Base-by-base conservation (phyloP, 2,113 vertebrate species). In the Vidua macroura region DNA sequence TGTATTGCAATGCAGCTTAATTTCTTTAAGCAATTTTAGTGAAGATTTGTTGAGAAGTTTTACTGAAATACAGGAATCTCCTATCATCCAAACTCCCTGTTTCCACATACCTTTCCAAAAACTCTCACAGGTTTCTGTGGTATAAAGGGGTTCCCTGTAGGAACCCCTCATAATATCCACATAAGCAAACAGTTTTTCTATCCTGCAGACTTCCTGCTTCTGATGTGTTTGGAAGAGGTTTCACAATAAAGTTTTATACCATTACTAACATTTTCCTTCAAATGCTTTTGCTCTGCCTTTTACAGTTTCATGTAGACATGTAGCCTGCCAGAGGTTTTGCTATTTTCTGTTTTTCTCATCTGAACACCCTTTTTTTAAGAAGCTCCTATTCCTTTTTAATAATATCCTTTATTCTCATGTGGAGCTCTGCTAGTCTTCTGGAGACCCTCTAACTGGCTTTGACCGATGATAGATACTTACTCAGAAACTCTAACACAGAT, bases 311-410 rank as follows among this genome's bases (percentile, higher is more conserved):
- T 35, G 35, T 35, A 35, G 35, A 35, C 30, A 62, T 67, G 37
- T 39, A 63, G 64, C 86, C 85, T 94, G 90, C 94, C 86, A 94
- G 72, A 92, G 37, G 13, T 83, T 94, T 83, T 77, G 14, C 86
- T 95, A 28, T 86, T 92, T 94, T 96, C 90, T 94, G 85, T 90
- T 95, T 94, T 90, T 76, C 75, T 95, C 92, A 95, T 95, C 35
- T 77, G 63, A 86, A 74, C 43, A 56, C 7, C 8, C 3, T 11
- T 52, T 86, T 79, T 96, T 82, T 62, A 27, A 83, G 30, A 46
- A 88, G 46, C 22, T 48, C 31, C 16, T 83, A 64, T 81, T 77
- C 52, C 9, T 41, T 81, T 95, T 80, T 22, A 89, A 37, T 80
- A 56, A 72, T 58, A 44, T 44, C 19, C 12, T 86, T 81, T 66